Evolutionary conservation across 2,113 vertebrate genomes (phyloP).

Genomic region (Myanophis thanlyinensis): DNA sequence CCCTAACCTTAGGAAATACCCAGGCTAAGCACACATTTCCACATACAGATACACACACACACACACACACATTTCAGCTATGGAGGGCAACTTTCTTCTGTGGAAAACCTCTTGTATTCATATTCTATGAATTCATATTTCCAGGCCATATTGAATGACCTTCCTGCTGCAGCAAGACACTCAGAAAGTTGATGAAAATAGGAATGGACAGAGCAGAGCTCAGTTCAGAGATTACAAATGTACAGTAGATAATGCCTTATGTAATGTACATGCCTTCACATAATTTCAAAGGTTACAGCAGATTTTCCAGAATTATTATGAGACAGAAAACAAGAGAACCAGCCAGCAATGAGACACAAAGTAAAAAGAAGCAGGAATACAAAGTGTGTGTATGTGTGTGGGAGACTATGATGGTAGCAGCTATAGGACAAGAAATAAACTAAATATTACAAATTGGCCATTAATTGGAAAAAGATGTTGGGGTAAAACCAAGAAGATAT

Average conservation of each 20-base stretch:
- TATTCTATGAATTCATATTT: neutral
- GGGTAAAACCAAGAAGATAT: neutral
- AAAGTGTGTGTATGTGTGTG: too few relatives aligned
- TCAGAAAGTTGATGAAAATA: neutral
- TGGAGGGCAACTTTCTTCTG: neutral
- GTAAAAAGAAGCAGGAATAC: neutral
- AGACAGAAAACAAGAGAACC: neutral
- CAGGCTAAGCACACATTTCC: too few relatives aligned
- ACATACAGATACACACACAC: too few relatives aligned
- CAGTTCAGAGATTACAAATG: neutral
- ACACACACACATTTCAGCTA: too few relatives aligned
- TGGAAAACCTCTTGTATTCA: neutral
- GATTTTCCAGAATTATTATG: neutral
- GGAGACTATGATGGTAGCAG: neutral
- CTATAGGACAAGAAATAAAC: neutral
- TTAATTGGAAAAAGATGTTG: neutral
- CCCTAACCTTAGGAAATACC: too few relatives aligned
- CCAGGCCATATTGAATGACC: neutral
- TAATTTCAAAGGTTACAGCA: neutral
- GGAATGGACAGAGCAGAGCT: neutral
- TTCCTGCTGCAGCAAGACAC: neutral
- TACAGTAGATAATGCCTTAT: neutral
- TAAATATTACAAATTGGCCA: neutral
- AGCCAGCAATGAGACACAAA: neutral
- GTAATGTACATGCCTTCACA: neutral